phyloP scores from a whole-genome alignment of 2,888 invertebrate genomes.

The Euplagia quadripunctaria region DNA sequence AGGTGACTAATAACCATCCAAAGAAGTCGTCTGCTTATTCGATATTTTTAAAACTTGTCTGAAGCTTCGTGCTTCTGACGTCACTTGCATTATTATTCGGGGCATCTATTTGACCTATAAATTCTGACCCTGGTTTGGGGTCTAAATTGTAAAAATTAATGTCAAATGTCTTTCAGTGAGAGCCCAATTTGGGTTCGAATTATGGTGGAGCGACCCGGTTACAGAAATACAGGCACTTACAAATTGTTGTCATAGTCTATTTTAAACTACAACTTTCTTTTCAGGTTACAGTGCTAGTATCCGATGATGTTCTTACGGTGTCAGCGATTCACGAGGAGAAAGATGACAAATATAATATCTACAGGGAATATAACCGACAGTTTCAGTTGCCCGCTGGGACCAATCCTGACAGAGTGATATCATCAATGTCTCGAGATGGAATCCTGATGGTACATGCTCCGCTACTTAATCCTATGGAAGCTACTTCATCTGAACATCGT shows the following conservation, averaged over 20 bases:
- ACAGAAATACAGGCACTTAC: not conserved
- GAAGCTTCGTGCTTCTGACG: too few species aligned
- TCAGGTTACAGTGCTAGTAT: conserved; percentile 64
- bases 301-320: conserved; percentile 86
- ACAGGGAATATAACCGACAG: conserved; percentile 97
- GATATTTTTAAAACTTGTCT: too few species aligned
- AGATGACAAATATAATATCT: conserved; percentile 94
- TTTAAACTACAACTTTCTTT: conserved; percentile 58
- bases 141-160: not conserved
- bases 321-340: conserved; percentile 98
- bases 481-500: not conserved
- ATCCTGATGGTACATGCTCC: conserved; percentile 97
- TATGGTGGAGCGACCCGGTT: too few species aligned
- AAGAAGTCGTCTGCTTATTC: not conserved
- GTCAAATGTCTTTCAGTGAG: not conserved
- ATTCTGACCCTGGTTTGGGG: not conserved
- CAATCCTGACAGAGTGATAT: conserved; percentile 95
- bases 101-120: too few species aligned
- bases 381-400: conserved; percentile 96
- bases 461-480: not conserved
- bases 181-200: not conserved
- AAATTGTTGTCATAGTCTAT: not conserved
- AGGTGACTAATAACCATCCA: not conserved
- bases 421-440: conserved; percentile 96
- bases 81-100: too few species aligned